Conservation (phyloP, 2,797 vertebrate genomes). For the Myotis pilosus region DNA sequence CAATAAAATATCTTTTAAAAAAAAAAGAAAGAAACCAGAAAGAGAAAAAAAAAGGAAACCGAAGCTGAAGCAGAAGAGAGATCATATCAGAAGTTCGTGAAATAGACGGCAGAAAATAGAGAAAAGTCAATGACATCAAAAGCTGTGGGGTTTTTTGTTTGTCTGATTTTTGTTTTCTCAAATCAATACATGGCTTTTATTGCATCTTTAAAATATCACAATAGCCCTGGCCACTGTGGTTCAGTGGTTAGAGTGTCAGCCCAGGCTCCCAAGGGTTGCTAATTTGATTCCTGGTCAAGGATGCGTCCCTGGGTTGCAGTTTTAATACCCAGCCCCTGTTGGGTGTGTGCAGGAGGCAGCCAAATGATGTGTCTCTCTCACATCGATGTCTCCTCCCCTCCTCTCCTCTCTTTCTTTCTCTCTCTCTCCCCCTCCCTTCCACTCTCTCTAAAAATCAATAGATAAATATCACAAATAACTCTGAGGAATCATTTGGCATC, state of each 20-base stretch:
- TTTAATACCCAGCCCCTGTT: background rate
- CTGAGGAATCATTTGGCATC: background rate
- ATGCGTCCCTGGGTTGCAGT: background rate
- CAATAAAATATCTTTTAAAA: too few relatives aligned
- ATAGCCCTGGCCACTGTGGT: background rate
- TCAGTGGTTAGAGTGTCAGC: background rate
- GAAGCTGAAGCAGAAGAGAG: background rate
- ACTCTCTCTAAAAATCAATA: background rate
- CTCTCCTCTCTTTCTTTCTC: background rate
- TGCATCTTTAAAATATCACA: background rate
- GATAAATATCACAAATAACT: background rate
- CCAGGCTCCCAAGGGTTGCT: background rate
- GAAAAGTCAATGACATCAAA: background rate
- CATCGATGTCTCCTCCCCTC: too few relatives aligned
- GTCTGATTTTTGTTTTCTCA: background rate
- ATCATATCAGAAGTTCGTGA: background rate
- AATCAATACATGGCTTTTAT: background rate
- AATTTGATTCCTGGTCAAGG: background rate
- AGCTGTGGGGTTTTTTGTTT: background rate
- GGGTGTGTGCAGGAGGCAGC: background rate
- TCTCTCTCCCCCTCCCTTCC: background rate
- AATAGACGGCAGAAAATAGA: slow-evolving; percentile 16
- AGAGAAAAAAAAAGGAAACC: background rate
- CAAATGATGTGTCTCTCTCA: background rate
- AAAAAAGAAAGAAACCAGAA: too few relatives aligned